A percentile compares a stretch with the other conserved stretches of the same genome.
Evolutionary conservation across 2,113 vertebrate species (phyloP).

Genomic region (Eurypyga helias): DNA sequence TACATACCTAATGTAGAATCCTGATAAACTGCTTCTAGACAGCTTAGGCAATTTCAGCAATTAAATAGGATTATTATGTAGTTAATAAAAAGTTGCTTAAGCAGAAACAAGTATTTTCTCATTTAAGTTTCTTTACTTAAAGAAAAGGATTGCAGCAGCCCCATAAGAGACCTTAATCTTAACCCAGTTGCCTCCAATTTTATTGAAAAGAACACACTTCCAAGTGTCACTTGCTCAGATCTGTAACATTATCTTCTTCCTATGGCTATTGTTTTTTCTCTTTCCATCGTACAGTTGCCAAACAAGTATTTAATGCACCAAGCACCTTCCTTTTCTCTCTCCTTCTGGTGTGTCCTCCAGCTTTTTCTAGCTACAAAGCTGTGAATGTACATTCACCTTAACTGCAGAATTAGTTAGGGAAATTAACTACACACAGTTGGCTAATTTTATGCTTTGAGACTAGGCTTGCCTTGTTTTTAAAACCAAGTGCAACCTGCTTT

Average conservation of each 20-base stretch:
- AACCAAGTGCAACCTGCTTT: neutral
- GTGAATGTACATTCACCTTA: neutral
- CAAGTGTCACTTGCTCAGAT: neutral
- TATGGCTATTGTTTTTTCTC: neutral
- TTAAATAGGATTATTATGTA: neutral
- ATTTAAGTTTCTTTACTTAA: neutral
- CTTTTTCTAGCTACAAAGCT: neutral
- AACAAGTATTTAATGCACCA: neutral
- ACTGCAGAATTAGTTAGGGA: neutral
- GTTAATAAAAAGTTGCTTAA: neutral
- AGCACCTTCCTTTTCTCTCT: neutral
- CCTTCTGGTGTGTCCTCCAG: neutral
- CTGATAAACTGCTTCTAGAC: neutral
- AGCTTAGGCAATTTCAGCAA: neutral
- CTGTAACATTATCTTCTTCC: neutral
- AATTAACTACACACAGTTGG: neutral
- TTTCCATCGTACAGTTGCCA: neutral
- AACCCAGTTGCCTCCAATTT: neutral
- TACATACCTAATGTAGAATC: neutral
- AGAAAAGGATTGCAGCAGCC: neutral
- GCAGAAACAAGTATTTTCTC: neutral
- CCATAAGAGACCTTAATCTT: neutral
- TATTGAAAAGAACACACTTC: neutral
- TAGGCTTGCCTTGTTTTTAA: neutral
- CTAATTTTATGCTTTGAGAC: neutral